Base-by-base conservation (phyloP, 1,140 invertebrate species). In the Lasaia peninsularis region DNA sequence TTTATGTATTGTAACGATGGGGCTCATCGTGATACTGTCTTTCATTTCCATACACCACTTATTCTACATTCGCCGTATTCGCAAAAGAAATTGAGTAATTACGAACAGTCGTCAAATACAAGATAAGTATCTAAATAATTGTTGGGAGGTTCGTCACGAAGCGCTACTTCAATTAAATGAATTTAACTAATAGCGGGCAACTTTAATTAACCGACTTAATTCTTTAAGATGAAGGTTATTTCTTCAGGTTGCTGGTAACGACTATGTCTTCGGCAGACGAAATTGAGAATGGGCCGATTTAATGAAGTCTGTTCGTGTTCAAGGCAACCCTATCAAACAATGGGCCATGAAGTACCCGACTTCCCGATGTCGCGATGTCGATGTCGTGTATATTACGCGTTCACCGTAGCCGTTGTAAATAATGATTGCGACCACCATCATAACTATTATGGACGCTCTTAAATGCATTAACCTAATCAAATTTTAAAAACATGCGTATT, bases 101-200 rank as follows among this genome's bases (percentile, higher is more conserved):
- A 78, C 61, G 69, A 69, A 57, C 61, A 58, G 63, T 75, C 68
- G 69, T 65, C 62, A 75, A 76, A 78, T 63, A 69, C 62, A 58
- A 78, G 78, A 83, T 83, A 73, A 48, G 64, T 82, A 82, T 82
- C 79, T 62, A 63, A 68, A 67, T 78, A 78, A 83, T 83, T 76
- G 74, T 71, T 67, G 70, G 63, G 63, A 64, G 63, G 71, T 62
- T 64, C 62, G 73, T 73, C 77, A 83, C 78, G 76, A 80, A 63
- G 74, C 66, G 56, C 58, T 75, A 71, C 67, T 72, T 73, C 67
- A 79, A 78, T 83, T 79, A 83, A 78, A 71, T 52, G 65, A 73
- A 75, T 76, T 73, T 70, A 70, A 68, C 56, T 66, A 64, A 65
- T 69, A 67, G 61, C 33, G 63, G 64, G 58, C 44, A 10, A 20